phyloP scores from a whole-genome alignment of 1,140 invertebrate species.

The Lordiphosa clarofinis region DNA sequence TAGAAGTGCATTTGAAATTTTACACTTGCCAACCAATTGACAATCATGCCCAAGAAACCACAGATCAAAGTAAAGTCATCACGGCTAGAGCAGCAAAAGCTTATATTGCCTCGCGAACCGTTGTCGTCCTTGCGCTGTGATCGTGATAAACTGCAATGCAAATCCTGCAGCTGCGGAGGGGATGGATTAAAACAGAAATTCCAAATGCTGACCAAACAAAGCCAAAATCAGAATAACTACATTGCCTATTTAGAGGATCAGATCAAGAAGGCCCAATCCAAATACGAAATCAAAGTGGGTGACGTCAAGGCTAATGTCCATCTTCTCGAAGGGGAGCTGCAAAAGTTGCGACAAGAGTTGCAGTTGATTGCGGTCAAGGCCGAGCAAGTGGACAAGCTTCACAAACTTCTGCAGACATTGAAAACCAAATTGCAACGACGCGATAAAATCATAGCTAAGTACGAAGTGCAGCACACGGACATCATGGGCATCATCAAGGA shows the following conservation, averaged over 20 bases:
- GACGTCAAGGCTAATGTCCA: slow-evolving; percentile 31
- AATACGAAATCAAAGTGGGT: slow-evolving; percentile 43
- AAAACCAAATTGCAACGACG: slow-evolving; percentile 35
- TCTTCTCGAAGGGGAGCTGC: slow-evolving; percentile 32
- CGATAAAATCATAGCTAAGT: slow-evolving; percentile 39
- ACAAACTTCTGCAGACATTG: slow-evolving; percentile 9
- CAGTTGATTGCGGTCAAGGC: slow-evolving; percentile 26
- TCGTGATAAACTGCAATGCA: slow-evolving; percentile 21
- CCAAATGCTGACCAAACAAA: slow-evolving; percentile 15
- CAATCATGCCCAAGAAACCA: too few species aligned
- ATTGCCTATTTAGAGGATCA: slow-evolving; percentile 50
- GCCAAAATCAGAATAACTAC: slow-evolving; percentile 37
- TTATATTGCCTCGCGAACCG: slow-evolving; percentile 24
- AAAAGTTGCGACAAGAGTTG: slow-evolving; percentile 31
- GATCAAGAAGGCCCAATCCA: slow-evolving; percentile 32
- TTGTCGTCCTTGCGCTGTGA: not conserved
- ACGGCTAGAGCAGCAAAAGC: slow-evolving; percentile 30
- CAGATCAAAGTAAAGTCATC: too few species aligned
- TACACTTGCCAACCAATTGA: too few species aligned
- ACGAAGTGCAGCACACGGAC: slow-evolving; percentile 30
- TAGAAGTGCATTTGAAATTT: too few species aligned
- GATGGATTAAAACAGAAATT: not conserved
- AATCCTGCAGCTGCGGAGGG: slow-evolving; percentile 14
- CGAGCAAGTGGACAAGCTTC: slow-evolving; percentile 30
- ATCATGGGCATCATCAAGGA: slow-evolving; percentile 19